Evolutionary conservation across 2,113 vertebrate genomes (phyloP).

Genomic region (Callionymus lyra): DNA sequence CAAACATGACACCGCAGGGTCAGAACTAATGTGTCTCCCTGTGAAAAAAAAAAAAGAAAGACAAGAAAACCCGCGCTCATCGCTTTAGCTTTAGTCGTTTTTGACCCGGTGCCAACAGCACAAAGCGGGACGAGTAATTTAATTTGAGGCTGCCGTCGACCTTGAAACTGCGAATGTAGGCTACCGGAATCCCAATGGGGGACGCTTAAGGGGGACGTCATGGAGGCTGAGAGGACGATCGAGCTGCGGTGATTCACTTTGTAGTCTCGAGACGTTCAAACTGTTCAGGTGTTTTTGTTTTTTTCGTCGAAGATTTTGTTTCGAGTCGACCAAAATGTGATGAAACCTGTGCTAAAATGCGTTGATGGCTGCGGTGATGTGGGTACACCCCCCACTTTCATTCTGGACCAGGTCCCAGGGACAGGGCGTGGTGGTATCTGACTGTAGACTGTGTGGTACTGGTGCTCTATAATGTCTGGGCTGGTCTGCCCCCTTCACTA

Average conservation of each 20-base stretch:
- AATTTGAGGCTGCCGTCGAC: constrained; percentile 53
- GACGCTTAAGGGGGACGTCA: constrained; percentile 31
- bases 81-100: constrained; percentile 56
- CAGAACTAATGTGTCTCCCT: constrained; percentile 38
- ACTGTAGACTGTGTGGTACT: no score
- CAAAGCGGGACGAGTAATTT: constrained; percentile 60
- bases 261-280: no score
- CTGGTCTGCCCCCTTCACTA: no score
- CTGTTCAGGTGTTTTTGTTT: no score
- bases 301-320: no score
- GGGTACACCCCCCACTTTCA: no score
- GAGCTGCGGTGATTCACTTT: constrained; percentile 3
- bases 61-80: constrained; percentile 47
- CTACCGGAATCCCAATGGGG: constrained; percentile 55
- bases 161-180: constrained; percentile 58
- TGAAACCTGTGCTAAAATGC: no score
- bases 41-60: constrained; percentile 16
- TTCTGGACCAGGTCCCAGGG: no score
- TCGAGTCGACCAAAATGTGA: no score
- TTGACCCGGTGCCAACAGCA: constrained; percentile 49
- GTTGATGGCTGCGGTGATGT: no score
- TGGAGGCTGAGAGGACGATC: constrained; percentile 30
- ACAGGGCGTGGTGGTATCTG: no score
- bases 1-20: constrained; percentile 53
- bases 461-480: no score